Percentiles rank a stretch among this genome's conserved stretches.
Evolutionary conservation across 1,140 invertebrate species (phyloP).

Genomic region (Stenopsyche tienmushanensis): DNA sequence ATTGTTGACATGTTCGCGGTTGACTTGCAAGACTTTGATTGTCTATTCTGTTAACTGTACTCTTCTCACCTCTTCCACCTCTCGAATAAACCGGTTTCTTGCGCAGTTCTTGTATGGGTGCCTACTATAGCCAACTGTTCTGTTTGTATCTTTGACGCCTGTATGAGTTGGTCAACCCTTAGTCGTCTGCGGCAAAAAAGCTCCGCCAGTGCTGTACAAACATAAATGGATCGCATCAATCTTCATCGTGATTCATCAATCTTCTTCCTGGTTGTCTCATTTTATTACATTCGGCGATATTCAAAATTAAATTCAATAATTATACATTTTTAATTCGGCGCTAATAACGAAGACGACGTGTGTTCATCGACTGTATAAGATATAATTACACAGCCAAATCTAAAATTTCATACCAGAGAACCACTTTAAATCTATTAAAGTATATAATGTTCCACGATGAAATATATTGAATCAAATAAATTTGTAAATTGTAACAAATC

Average conservation of each 20-base stretch:
- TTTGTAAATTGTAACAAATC: too few relatives aligned
- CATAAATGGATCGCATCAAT: conserved; percentile 8
- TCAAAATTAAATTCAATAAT: too few relatives aligned
- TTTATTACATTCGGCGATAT: background rate
- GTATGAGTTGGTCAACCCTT: conserved; percentile 7
- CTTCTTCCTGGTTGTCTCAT: background rate
- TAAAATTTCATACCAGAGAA: too few relatives aligned
- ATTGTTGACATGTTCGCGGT: background rate
- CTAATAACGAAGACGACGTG: background rate
- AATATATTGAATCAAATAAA: too few relatives aligned
- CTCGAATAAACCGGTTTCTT: conserved; percentile 30
- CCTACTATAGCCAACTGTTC: conserved; percentile 39
- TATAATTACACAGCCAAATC: too few relatives aligned
- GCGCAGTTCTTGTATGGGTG: conserved; percentile 26
- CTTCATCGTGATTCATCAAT: background rate
- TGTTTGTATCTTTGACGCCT: conserved; percentile 29
- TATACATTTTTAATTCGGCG: background rate
- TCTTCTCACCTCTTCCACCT: background rate
- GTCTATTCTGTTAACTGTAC: conserved; percentile 19
- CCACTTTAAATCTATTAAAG: too few relatives aligned
- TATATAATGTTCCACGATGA: too few relatives aligned
- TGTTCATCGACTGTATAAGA: background rate
- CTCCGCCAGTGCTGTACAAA: background rate
- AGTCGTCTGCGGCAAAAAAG: background rate
- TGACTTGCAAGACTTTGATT: background rate